phyloP scores from a whole-genome alignment of 2,797 vertebrate genomes.

The Melanotaenia trifasciata region DNA sequence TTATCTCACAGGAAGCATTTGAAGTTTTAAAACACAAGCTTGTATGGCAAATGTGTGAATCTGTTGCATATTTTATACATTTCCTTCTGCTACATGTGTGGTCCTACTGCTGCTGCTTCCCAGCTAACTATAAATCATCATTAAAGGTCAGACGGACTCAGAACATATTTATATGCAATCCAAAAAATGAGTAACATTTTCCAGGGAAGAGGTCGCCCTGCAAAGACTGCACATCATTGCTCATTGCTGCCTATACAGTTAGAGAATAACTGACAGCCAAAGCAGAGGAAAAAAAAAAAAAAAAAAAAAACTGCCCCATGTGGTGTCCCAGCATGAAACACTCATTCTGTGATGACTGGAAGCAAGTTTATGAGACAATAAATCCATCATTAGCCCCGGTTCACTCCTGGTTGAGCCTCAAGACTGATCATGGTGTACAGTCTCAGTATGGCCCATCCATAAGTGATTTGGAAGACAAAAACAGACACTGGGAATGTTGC shows the following conservation, averaged over 20 bases:
- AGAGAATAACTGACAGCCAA: slow-evolving; percentile 19
- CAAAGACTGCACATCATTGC: slow-evolving; percentile 49
- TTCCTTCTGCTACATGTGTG: slow-evolving; percentile 1
- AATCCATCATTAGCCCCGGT: slow-evolving; percentile 48
- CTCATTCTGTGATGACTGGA: slow-evolving; percentile 20
- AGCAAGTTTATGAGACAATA: slow-evolving; percentile 36
- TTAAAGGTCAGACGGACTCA: slow-evolving; percentile 50
- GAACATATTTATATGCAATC: slow-evolving; percentile 61
- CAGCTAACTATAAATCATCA: slow-evolving; percentile 68
- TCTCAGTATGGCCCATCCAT: slow-evolving; percentile 17
- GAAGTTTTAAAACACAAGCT: slow-evolving; percentile 4
- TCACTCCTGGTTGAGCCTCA: slow-evolving; percentile 32
- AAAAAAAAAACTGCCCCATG: slow-evolving; percentile 3
- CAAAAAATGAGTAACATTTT: slow-evolving; percentile 60
- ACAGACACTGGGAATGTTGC: slow-evolving; percentile 27
- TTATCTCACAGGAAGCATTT: slow-evolving; percentile 6
- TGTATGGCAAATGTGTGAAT: slow-evolving; percentile 15
- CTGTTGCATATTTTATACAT: slow-evolving; percentile 14
- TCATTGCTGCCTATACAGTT: slow-evolving; percentile 38
- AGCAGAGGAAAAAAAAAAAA: slow-evolving; percentile 19
- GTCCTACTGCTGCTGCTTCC: slow-evolving; percentile 47
- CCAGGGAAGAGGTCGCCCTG: slow-evolving; percentile 46
- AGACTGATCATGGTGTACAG: slow-evolving; percentile 31
- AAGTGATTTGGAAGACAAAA: slow-evolving; percentile 25
- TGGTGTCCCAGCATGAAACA: slow-evolving; percentile 47